Conservation (phyloP, 2,113 vertebrate species). For the Melanotaenia duboulayi region DNA sequence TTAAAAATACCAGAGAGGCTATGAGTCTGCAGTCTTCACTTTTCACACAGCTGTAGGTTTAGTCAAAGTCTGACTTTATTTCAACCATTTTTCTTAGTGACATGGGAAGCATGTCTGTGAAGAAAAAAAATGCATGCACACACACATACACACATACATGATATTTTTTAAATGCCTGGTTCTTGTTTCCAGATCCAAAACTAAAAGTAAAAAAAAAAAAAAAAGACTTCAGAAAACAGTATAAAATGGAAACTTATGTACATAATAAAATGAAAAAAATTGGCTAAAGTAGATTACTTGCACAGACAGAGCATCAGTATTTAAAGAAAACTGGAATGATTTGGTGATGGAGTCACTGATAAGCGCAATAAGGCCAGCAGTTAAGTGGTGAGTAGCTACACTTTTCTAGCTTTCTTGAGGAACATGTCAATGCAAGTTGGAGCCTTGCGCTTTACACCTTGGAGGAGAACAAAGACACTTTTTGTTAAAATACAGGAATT, state of each 20-base stretch:
- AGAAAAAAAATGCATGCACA: too few species aligned
- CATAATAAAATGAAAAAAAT: neutral
- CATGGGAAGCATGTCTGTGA: too few species aligned
- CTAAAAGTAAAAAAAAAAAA: neutral
- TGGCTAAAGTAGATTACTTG: neutral
- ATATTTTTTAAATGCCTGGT: too few species aligned
- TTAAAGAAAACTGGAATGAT: neutral
- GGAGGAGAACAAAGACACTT: slow-evolving; percentile 2
- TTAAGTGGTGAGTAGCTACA: neutral
- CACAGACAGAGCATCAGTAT: neutral
- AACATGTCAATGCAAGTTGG: slow-evolving; percentile 62
- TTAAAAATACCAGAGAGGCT: too few species aligned
- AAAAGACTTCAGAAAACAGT: neutral
- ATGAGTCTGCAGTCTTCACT: neutral
- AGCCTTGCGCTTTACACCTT: slow-evolving; percentile 75
- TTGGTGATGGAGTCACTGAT: neutral
- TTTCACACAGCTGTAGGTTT: neutral
- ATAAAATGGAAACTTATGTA: neutral
- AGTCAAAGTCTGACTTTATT: neutral
- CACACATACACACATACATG: too few species aligned
- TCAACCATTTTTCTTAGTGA: too few species aligned
- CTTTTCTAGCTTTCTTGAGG: slow-evolving; percentile 63
- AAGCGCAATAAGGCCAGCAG: neutral
- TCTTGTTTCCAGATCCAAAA: too few species aligned
- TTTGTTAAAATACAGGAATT: neutral